phyloP scores from a whole-genome alignment of 1,140 invertebrate species.

The Chionoecetes opilio region DNA sequence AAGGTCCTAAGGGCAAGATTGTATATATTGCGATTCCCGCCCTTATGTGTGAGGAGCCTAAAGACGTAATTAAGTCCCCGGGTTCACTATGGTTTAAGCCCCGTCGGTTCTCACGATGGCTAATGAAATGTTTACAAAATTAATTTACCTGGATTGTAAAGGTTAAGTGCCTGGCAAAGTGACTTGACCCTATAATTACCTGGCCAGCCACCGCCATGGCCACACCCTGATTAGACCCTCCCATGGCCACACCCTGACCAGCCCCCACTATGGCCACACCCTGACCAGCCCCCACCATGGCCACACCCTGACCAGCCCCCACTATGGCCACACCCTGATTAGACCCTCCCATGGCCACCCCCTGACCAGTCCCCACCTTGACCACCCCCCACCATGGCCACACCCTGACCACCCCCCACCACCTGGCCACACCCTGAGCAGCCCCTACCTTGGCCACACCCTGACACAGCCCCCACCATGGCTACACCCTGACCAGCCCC shows the following conservation, averaged over 20 bases:
- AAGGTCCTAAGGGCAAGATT: not conserved
- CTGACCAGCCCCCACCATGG: not conserved
- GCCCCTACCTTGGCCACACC: not conserved
- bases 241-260: not conserved
- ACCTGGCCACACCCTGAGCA: not conserved
- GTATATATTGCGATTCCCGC: not conserved
- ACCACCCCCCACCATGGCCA: not conserved
- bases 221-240: not conserved
- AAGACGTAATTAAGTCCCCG: not conserved
- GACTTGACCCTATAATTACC: slow-evolving; percentile 70
- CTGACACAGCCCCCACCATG: no score
- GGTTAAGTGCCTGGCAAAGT: slow-evolving; percentile 70
- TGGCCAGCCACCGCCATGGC: not conserved
- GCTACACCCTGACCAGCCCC: not conserved
- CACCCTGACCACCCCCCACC: not conserved
- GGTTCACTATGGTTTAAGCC: not conserved
- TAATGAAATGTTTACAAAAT: slow-evolving; percentile 77
- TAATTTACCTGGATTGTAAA: slow-evolving; percentile 69
- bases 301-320: not conserved
- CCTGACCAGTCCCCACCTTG: no score
- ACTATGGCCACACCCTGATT: not conserved
- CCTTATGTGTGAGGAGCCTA: not conserved
- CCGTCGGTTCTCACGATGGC: not conserved
- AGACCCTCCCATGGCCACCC: not conserved
- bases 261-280: not conserved